Evolutionary conservation across 2,113 vertebrate species (phyloP), one percentile per base, ranked within the genome.

Genomic region (Hepsetus odoe): DNA sequence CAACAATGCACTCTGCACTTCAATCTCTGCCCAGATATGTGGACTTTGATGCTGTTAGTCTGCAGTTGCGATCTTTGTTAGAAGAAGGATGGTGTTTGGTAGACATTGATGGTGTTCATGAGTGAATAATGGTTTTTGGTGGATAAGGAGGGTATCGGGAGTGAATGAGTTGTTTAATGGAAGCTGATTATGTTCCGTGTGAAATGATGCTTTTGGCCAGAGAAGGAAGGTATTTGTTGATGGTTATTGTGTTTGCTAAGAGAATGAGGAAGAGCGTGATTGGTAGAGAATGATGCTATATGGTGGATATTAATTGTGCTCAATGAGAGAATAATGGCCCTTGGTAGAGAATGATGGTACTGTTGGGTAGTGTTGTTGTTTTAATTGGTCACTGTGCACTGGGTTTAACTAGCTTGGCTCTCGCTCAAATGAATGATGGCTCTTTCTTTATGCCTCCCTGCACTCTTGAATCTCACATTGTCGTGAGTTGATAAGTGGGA

Each of bases 401-500:
- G 53, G 14, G 46, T 55, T 67, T 55, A 53, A 18, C 33, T 51
- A 62, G 6, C 26, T 30, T 74, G n/a, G 20, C 26, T 40, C 24
- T 28, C 44, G 44, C 22, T 71, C 32, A 49, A 44, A 18, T 35
- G 44, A 51, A 51, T 40, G 14, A 55, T 12, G 26, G 46, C 42
- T 67, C 72, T 77, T 46, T 72, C n/a, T 5, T 65, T 11, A 35
- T 1, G 33, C 33, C 32, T 33, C 32, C 33, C 46, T 16, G 46
- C n/a, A 33, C 59, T 9, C 30, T 30, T 16, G 14, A 30, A 33
- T 62, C 59, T 62, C 59, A 33, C 11, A 8, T 8, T 72, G 67
- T 58, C 49, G 38, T 56, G 33, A 49, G 74, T 35, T 72, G 67
- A 81, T 55, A 70, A 64, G 67, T 81, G 80, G 74, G 68, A 49